These are phyloP conservation scores for Calephelis virginiensis DNA, from an alignment of 1,140 invertebrate species.

Conservation along the genomic window DNA sequence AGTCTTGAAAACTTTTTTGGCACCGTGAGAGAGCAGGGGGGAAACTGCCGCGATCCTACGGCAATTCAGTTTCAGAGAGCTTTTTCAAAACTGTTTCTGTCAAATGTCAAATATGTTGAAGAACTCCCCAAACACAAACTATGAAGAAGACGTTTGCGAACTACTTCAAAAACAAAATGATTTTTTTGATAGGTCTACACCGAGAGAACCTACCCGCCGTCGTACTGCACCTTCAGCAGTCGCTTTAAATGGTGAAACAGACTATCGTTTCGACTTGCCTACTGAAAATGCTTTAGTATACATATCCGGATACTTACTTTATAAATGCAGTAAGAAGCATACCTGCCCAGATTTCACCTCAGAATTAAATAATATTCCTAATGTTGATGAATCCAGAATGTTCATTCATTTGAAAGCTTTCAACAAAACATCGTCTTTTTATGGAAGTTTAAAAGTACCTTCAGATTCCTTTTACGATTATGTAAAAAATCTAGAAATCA, in stretches of 20 bases:
- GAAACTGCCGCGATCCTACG: not conserved
- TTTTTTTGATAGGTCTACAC: not conserved
- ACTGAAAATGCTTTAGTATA: not conserved
- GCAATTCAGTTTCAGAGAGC: not conserved
- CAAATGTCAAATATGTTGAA: not conserved
- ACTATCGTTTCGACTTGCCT: not conserved
- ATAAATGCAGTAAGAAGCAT: not conserved
- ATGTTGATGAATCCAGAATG: no score
- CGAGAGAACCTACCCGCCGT: no score
- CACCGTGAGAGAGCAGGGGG: not conserved
- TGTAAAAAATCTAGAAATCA: not conserved
- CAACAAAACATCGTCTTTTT: not conserved
- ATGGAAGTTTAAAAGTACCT: not conserved
- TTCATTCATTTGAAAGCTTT: no score
- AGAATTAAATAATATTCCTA: no score
- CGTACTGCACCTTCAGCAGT: not conserved
- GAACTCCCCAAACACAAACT: not conserved
- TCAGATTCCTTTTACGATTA: not conserved
- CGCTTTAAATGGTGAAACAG: not conserved
- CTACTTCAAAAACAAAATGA: not conserved
- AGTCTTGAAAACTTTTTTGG: conserved; percentile 3
- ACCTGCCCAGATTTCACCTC: no score
- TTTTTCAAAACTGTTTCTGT: not conserved
- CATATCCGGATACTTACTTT: not conserved
- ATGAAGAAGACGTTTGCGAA: not conserved